phyloP scores from a whole-genome alignment of 2,888 invertebrate genomes.

The Pyrochroa serraticornis region DNA sequence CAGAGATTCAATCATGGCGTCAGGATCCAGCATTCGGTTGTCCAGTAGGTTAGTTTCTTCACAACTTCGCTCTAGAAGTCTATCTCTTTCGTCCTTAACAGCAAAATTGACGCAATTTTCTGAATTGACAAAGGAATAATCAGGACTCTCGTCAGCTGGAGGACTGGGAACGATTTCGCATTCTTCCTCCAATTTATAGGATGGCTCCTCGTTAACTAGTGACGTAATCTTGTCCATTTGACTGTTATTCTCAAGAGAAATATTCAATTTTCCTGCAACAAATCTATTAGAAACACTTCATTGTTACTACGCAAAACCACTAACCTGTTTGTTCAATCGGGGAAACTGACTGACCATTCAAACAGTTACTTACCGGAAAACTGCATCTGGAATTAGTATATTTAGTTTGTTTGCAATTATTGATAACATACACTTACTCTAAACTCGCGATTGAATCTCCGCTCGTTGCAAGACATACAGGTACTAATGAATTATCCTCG shows the following conservation, averaged over 20 bases:
- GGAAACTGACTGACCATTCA: too few relatives aligned
- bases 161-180: neutral
- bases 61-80: slow-evolving; percentile 47
- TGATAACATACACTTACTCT: too few relatives aligned
- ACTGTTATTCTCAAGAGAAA: slow-evolving; percentile 7
- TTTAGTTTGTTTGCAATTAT: too few relatives aligned
- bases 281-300: neutral
- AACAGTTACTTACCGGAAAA: neutral
- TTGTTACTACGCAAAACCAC: neutral
- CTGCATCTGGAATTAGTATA: slow-evolving; percentile 1
- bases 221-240: too few relatives aligned
- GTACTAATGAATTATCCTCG: too few relatives aligned
- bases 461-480: neutral
- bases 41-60: slow-evolving; percentile 46
- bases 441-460: too few relatives aligned
- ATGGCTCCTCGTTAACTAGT: too few relatives aligned
- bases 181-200: slow-evolving; percentile 4
- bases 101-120: slow-evolving; percentile 30
- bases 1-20: slow-evolving; percentile 71
- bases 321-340: neutral
- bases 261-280: slow-evolving; percentile 3
- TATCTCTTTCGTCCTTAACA: slow-evolving; percentile 34
- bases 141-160: neutral
- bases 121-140: slow-evolving; percentile 24
- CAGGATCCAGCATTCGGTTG: slow-evolving; percentile 63